Evolutionary conservation across 2,888 invertebrate genomes (phyloP).

Genomic region (Cosmorhoe ocellata): DNA sequence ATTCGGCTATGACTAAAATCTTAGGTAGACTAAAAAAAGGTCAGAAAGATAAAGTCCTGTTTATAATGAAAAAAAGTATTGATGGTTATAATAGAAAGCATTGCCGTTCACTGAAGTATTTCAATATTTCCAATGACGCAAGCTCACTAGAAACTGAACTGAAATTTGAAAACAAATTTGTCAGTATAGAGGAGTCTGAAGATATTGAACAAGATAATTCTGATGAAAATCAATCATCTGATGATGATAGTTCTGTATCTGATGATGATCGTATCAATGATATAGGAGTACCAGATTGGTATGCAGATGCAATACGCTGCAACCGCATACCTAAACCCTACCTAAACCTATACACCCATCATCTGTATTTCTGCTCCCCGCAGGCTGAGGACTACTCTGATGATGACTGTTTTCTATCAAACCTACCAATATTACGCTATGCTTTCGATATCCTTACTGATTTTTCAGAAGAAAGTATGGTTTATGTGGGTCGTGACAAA

Average conservation of each 20-base stretch:
- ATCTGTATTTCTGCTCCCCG: slow-evolving; percentile 85
- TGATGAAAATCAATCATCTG: slow-evolving; percentile 40
- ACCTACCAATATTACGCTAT: slow-evolving; percentile 84
- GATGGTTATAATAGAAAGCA: slow-evolving; percentile 84
- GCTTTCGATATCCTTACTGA: slow-evolving; percentile 79
- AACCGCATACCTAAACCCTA: slow-evolving; percentile 85
- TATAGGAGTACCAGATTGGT: slow-evolving; percentile 83
- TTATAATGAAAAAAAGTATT: slow-evolving; percentile 84
- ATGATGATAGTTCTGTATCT: slow-evolving; percentile 38
- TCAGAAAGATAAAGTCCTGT: slow-evolving; percentile 76
- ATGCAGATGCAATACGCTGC: slow-evolving; percentile 83
- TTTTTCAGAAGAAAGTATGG: slow-evolving; percentile 56
- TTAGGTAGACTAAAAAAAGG: slow-evolving; percentile 83
- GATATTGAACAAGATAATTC: slow-evolving; percentile 34
- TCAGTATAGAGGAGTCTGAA: slow-evolving; percentile 15
- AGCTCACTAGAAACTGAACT: neutral
- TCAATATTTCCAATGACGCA: slow-evolving; percentile 57
- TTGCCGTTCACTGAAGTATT: slow-evolving; percentile 83
- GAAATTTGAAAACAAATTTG: slow-evolving; percentile 1
- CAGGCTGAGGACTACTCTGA: slow-evolving; percentile 87
- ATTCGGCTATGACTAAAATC: slow-evolving; percentile 86
- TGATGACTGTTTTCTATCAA: slow-evolving; percentile 82
- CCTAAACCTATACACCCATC: slow-evolving; percentile 86
- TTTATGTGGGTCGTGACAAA: slow-evolving; percentile 65
- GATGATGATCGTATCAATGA: slow-evolving; percentile 27